Conservation (phyloP, 2,888 invertebrate species). For the Drosophila macrospina region DNA sequence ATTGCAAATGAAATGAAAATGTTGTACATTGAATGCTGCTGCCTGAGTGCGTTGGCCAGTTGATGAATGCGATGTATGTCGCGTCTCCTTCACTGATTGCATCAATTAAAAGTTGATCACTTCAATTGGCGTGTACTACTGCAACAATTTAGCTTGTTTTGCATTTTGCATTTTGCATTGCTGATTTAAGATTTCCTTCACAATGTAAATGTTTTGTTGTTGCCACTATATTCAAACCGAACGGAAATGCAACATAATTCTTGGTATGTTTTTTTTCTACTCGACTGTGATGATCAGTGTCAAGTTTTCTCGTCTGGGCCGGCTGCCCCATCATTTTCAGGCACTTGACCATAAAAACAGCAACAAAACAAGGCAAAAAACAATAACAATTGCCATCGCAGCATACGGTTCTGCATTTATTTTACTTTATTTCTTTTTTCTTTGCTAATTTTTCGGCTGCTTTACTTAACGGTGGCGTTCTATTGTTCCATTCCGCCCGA, state of each 20-base stretch:
- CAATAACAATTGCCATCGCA: not conserved
- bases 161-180: constrained; percentile 77
- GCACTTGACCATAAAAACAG: constrained; percentile 74
- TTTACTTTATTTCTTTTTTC: not conserved
- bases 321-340: constrained; percentile 57
- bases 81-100: constrained; percentile 62
- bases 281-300: constrained; percentile 83
- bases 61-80: constrained; percentile 36
- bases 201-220: constrained; percentile 13
- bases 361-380: constrained; percentile 1
- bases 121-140: constrained; percentile 63
- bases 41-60: not conserved
- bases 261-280: constrained; percentile 53
- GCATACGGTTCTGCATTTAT: constrained; percentile 41
- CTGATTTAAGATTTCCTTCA: constrained; percentile 78
- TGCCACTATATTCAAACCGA: constrained; percentile 41
- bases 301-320: constrained; percentile 82
- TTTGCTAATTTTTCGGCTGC: constrained; percentile 66
- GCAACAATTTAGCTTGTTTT: constrained; percentile 40
- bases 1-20: no score
- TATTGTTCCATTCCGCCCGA: constrained; percentile 60
- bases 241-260: constrained; percentile 80
- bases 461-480: constrained; percentile 71
- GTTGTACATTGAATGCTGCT: no score
- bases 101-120: constrained; percentile 72